A percentile compares a stretch with the other conserved stretches of the same genome.
These are phyloP conservation scores for Argyresthia goedartella DNA, from an alignment of 2,888 invertebrate genomes.

Conservation along the genomic window DNA sequence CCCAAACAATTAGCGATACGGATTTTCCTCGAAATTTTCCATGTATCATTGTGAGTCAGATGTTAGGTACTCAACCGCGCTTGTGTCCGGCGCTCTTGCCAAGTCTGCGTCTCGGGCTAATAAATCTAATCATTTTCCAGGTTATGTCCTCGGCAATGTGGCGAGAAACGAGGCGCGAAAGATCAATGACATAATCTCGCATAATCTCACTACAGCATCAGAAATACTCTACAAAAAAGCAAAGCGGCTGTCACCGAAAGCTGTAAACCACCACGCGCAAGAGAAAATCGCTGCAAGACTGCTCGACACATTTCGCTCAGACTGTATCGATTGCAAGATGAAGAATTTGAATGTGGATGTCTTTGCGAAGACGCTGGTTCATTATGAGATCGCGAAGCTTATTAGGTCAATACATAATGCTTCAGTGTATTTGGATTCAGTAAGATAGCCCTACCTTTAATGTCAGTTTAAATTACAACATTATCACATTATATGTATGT, in stretches of 20 bases:
- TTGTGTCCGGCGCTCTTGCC: too few relatives aligned
- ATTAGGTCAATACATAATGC: slow-evolving; percentile 44
- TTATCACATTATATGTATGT: too few relatives aligned
- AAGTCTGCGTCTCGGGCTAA: too few relatives aligned
- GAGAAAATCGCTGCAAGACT: slow-evolving; percentile 36
- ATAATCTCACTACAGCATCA: slow-evolving; percentile 37
- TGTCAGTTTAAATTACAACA: too few relatives aligned
- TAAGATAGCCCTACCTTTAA: slow-evolving; percentile 34
- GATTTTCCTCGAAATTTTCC: too few relatives aligned
- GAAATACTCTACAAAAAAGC: slow-evolving; percentile 46
- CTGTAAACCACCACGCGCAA: slow-evolving; percentile 38
- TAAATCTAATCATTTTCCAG: slow-evolving; percentile 26
- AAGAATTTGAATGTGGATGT: slow-evolving; percentile 36
- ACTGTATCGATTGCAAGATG: slow-evolving; percentile 27
- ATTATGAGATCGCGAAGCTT: slow-evolving; percentile 37
- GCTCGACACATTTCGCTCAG: slow-evolving; percentile 41
- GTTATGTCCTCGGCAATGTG: slow-evolving; percentile 48
- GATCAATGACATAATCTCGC: slow-evolving; percentile 34
- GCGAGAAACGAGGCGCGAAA: slow-evolving; percentile 35
- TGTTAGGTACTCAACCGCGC: too few relatives aligned
- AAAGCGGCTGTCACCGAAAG: slow-evolving; percentile 41
- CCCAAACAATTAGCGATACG: too few relatives aligned
- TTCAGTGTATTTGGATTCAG: slow-evolving; percentile 40
- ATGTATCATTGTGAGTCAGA: too few relatives aligned
- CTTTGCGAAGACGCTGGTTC: slow-evolving; percentile 39